These are phyloP conservation scores for Apis cerana DNA, from an alignment of 1,140 invertebrate genomes.

Conservation along the genomic window DNA sequence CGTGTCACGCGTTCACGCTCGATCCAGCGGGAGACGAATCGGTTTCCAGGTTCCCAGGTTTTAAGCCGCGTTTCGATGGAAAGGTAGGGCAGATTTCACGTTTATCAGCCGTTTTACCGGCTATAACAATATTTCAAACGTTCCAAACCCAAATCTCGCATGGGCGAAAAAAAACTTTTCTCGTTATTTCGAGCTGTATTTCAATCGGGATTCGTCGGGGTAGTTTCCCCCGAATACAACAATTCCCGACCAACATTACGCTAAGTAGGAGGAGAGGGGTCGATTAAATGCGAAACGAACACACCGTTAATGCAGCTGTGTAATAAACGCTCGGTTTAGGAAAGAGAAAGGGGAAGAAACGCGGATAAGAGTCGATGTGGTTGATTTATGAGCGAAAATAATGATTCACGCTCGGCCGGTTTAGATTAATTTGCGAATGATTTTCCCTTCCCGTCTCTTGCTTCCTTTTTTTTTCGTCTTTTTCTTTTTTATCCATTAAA, in stretches of 20 bases:
- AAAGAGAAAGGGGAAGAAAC: no score
- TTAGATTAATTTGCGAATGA: slow-evolving; percentile 42
- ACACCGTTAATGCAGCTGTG: neutral
- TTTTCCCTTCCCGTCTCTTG: slow-evolving; percentile 18
- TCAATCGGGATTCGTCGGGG: neutral
- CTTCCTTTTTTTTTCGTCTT: neutral
- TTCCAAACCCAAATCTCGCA: neutral
- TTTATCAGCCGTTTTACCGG: neutral
- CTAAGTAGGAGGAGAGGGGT: slow-evolving; percentile 27
- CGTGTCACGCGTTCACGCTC: neutral
- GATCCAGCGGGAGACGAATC: neutral
- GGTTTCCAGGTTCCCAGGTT: no score
- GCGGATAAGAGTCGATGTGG: neutral
- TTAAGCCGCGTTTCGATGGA: neutral
- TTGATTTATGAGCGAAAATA: slow-evolving; percentile 38
- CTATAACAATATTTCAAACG: slow-evolving; percentile 25
- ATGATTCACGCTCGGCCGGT: slow-evolving; percentile 24
- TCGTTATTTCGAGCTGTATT: slow-evolving; percentile 37
- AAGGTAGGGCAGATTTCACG: neutral
- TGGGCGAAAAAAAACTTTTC: slow-evolving; percentile 11
- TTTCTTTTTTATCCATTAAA: slow-evolving; percentile 9
- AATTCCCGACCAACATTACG: no score
- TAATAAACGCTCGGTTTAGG: slow-evolving; percentile 19
- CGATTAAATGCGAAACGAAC: slow-evolving; percentile 39
- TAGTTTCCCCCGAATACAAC: neutral